These are phyloP conservation scores for Polymixis flavicincta DNA, from an alignment of 2,888 invertebrate species.

Conservation along the genomic window DNA sequence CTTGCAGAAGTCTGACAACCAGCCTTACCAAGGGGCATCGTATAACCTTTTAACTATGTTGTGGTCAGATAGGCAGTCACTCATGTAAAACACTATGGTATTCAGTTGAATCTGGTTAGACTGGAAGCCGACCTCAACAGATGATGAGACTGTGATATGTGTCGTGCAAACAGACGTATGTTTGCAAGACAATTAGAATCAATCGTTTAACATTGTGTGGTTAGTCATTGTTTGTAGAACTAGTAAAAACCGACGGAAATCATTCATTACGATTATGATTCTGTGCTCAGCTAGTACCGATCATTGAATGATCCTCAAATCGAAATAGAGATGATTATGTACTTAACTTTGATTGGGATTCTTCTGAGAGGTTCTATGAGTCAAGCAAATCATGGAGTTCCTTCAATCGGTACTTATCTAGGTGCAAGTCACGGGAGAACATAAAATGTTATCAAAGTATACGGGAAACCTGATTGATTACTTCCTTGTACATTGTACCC, in stretches of 20 bases:
- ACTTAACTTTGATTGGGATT: neutral
- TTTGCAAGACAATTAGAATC: constrained; percentile 31
- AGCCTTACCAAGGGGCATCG: no score
- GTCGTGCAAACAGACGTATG: neutral
- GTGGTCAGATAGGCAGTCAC: no score
- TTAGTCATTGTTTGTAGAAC: constrained; percentile 42
- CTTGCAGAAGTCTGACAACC: no score
- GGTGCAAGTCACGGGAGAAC: constrained; percentile 34
- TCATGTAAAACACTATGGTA: no score
- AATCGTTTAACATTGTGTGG: constrained; percentile 15
- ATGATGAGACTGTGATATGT: neutral
- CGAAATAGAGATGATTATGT: constrained; percentile 29
- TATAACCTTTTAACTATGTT: no score
- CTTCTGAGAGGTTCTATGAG: neutral
- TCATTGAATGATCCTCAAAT: constrained; percentile 34
- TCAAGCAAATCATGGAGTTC: constrained; percentile 19
- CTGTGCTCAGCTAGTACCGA: constrained; percentile 8
- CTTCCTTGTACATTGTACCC: constrained; percentile 43
- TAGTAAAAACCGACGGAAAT: constrained; percentile 37
- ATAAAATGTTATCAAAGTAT: constrained; percentile 55
- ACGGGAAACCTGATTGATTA: constrained; percentile 37
- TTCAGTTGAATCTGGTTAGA: no score
- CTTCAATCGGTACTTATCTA: constrained; percentile 34
- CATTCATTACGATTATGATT: constrained; percentile 26
- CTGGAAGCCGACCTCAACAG: no score